These are phyloP conservation scores for Amphipyra tragopoginis DNA, from an alignment of 2,888 invertebrate species.

Conservation along the genomic window DNA sequence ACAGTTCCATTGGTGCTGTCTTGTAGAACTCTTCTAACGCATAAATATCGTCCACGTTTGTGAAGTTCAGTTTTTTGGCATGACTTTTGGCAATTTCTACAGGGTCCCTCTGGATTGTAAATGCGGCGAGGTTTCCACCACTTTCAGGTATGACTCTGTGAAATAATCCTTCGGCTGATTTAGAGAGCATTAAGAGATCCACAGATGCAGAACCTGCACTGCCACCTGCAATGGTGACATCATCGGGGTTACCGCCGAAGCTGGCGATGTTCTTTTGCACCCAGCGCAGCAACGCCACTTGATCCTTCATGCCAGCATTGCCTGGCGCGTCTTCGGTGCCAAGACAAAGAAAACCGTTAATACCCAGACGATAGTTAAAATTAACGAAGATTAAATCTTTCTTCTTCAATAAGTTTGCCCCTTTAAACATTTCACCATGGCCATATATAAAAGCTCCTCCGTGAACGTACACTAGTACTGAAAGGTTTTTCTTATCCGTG, in stretches of 20 bases:
- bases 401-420: conserved; percentile 49
- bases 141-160: conserved; percentile 69
- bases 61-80: conserved; percentile 59
- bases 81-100: conserved; percentile 63
- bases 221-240: conserved; percentile 65
- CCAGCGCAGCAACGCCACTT: conserved; percentile 67
- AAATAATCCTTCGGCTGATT: conserved; percentile 64
- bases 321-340: conserved; percentile 66
- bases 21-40: conserved; percentile 72
- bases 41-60: conserved; percentile 61
- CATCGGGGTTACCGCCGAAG: conserved; percentile 71
- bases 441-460: conserved; percentile 65
- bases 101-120: conserved; percentile 66
- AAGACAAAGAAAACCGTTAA: conserved; percentile 65
- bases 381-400: conserved; percentile 65
- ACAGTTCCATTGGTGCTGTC: conserved; percentile 56
- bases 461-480: conserved; percentile 70
- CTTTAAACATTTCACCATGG: conserved; percentile 43
- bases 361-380: conserved; percentile 66
- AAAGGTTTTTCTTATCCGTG: conserved; percentile 61
- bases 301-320: conserved; percentile 72
- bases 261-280: conserved; percentile 66
- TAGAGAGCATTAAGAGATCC: conserved; percentile 64
- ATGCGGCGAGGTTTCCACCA: conserved; percentile 57
- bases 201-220: conserved; percentile 67